Evolutionary conservation across 2,797 vertebrate species (phyloP).

Genomic region (Buceros bicornis): DNA sequence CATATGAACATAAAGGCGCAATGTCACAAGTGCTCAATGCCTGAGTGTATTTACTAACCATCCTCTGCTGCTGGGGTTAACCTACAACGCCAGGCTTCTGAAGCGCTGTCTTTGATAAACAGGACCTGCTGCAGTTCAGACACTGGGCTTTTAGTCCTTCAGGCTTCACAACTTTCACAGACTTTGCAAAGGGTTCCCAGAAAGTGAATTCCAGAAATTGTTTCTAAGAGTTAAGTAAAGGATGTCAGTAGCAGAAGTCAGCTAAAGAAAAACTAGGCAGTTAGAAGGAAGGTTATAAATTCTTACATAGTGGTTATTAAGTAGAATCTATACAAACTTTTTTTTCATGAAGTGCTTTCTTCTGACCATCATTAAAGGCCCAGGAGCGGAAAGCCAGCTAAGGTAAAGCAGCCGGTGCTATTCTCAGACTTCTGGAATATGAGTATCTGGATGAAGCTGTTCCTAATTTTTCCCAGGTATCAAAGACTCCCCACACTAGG

Average conservation of each 20-base stretch:
- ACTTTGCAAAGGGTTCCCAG: accelerated
- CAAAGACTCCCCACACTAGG: not conserved
- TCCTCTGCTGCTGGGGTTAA: not conserved
- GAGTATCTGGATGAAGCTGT: not conserved
- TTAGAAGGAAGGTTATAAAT: not conserved
- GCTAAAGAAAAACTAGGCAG: not conserved
- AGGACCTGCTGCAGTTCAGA: not conserved
- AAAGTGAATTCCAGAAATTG: not conserved
- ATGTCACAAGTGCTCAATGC: accelerated
- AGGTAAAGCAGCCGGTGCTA: not conserved
- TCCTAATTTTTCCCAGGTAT: not conserved
- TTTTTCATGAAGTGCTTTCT: not conserved
- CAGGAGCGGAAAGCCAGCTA: not conserved
- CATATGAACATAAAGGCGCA: not conserved
- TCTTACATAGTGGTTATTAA: not conserved
- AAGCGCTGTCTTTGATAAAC: not conserved
- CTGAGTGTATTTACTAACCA: not conserved
- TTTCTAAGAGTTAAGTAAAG: not conserved
- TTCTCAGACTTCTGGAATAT: not conserved
- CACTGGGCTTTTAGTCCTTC: not conserved
- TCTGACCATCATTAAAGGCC: not conserved
- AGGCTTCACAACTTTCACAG: not conserved
- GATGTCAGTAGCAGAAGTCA: not conserved
- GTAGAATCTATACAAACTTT: not conserved
- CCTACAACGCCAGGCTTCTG: not conserved